These are phyloP conservation scores for Machimus atricapillus DNA, from an alignment of 2,888 invertebrate species.

Conservation along the genomic window DNA sequence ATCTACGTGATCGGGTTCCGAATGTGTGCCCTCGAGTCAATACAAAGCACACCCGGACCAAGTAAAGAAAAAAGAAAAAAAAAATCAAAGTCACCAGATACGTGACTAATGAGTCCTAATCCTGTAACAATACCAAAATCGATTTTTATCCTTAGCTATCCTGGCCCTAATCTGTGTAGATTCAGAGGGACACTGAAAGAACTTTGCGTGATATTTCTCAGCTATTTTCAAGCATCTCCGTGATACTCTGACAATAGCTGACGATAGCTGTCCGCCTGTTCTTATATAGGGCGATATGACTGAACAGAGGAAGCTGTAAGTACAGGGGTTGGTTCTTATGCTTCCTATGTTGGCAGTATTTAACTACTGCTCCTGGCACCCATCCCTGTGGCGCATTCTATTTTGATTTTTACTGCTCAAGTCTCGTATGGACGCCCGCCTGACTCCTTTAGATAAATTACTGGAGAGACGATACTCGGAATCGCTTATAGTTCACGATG, in stretches of 20 bases:
- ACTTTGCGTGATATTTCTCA: not conserved
- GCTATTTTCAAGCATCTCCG: not conserved
- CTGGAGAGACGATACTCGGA: not conserved
- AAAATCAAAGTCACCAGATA: not conserved
- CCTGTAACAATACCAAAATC: slow-evolving; percentile 16
- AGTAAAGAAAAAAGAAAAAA: not conserved
- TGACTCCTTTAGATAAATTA: slow-evolving; percentile 1
- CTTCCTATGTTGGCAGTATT: not conserved
- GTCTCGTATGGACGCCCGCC: not conserved
- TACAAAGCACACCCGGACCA: not conserved
- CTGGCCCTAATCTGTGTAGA: not conserved
- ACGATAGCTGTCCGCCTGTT: not conserved
- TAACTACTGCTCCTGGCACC: not conserved
- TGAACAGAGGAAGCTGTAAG: not conserved
- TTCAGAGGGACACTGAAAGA: not conserved
- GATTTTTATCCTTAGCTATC: slow-evolving; percentile 5
- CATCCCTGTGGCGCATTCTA: not conserved
- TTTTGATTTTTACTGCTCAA: not conserved
- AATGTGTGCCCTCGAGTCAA: not conserved
- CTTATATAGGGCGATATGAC: not conserved
- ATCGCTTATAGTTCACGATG: not conserved
- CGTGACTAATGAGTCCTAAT: slow-evolving; percentile 9
- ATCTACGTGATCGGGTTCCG: not conserved
- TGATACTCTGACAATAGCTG: not conserved
- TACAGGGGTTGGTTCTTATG: not conserved